These are phyloP conservation scores for Azorinus chamasolen DNA, from an alignment of 2,888 invertebrate genomes.

Conservation along the genomic window DNA sequence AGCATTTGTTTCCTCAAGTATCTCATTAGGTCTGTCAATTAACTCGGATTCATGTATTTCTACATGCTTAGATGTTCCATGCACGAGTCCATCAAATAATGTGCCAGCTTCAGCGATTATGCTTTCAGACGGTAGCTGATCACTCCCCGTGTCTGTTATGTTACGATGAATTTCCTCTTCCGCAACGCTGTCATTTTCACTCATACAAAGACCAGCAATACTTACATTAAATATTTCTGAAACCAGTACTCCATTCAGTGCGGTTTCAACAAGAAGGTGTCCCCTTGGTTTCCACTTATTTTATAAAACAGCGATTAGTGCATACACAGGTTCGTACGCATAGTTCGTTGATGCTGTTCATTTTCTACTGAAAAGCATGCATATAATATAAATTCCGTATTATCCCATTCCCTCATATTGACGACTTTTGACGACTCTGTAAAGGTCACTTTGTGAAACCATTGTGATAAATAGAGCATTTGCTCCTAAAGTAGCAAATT, in stretches of 20 bases:
- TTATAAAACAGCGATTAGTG: conserved; percentile 69
- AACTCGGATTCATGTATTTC: background rate
- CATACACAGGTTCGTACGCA: conserved; percentile 65
- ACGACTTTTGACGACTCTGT: no score
- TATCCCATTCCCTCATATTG: background rate
- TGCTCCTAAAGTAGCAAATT: no score
- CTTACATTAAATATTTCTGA: no score
- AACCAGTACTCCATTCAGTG: conserved; percentile 15
- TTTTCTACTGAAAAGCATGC: conserved; percentile 19
- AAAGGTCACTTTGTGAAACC: no score
- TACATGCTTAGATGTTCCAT: background rate
- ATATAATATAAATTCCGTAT: background rate
- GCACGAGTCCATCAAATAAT: background rate
- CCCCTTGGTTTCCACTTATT: conserved; percentile 67
- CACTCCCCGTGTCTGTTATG: background rate
- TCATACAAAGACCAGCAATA: background rate
- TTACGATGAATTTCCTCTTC: conserved; percentile 1
- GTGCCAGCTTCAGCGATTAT: background rate
- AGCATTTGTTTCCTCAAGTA: background rate
- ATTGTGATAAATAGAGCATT: no score
- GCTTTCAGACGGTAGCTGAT: no score
- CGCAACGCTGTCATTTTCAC: background rate
- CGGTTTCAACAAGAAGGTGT: conserved; percentile 57
- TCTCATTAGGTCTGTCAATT: background rate
- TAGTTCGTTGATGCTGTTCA: conserved; percentile 38